Base-by-base conservation (phyloP, 2,797 vertebrate species). In the Poeciliopsis paucimaculata region DNA sequence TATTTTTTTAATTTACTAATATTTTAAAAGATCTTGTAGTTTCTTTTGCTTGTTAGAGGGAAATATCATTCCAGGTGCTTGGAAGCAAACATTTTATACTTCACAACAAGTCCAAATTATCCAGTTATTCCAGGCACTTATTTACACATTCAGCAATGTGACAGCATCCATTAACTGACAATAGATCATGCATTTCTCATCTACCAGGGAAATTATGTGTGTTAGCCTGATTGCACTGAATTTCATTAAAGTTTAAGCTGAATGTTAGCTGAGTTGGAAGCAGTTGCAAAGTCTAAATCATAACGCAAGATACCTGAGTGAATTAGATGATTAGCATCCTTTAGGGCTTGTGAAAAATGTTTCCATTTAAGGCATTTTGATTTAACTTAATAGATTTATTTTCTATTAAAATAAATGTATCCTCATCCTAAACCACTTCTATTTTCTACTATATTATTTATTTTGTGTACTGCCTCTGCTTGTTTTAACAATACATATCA, bases 401-500 rank as follows among this genome's bases (percentile, higher is more conserved):
- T 89, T 34, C 15, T 62, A 13, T 31, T 45, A 11, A 43, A 43
- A 45, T 11, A 46, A 46, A 46, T 46, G 13, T 46, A 15, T 13
- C 13, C 45, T 46, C 45, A 46, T 46, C 12, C 13, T 15, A 46
- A 45, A 15, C 45, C 45, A 46, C 45, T 46, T 46, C 45, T 57
- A n/a, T n/a, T 51, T 20, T 51, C 8, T 51, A 8, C 23, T 51
- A 2, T 23, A 2, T 53, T 53, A 23, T n/a, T 55, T 55, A 2
- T 55, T 6, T 43, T 70, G 66, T 72, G 43, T 85, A 53, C 81
- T 70, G 77, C 87, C 86, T 82, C 90, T 90, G 86, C 81, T 79
- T 82, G 47, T 83, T 51, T 86, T 90, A 85, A 81, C 68, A 72
- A 79, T 78, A 70, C 80, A 87, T 87, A 80, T 82, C 82, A 85